Base-by-base conservation (phyloP, 1,140 invertebrate genomes). In the Lasioglossum albipes region DNA sequence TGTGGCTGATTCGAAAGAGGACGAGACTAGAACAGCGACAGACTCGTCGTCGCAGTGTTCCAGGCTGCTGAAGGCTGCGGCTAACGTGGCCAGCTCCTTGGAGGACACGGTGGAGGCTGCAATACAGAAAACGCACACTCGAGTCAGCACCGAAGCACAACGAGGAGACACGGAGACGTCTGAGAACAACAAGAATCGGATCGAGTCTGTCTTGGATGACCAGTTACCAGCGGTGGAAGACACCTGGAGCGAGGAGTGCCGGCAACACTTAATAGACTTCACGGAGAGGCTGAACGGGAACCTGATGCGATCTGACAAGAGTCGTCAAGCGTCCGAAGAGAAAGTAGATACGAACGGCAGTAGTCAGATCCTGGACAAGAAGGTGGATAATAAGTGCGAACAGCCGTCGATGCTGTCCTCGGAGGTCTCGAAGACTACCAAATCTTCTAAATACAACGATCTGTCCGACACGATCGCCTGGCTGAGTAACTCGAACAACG, bases 211-310 rank as follows among this genome's bases (percentile, higher is more conserved):
- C 9, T 41, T 70, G n/a, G 49, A 2, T 42, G 42, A 68, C n/a
- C 78, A 79, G 20, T n/a, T 88, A 0, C 89, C 87, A 2, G 87
- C 84, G 18, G 91, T 92, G 59, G 94, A 94, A 36, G 93, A 93
- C 82, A 92, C 92, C 0, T 96, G 95, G 94, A 94, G 94, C 83
- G 94, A 96, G 88, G 95, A 96, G 79, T 95, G 95, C 71, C 93
- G 94, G 76, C 94, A 95, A 84, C 95, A 97, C 89, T 92, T 97
- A 62, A 95, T 95, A 4, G 96, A 97, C 84, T 97, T 97, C 84
- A 96, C 96, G 1, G 96, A 97, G 87, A 96, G 96, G 88, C 90
- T 96, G 7, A 95, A 94, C 77, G 96, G 96, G 87, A 96, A 96
- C 87, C 91, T 97, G 49, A 93, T 97, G 64, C 94, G 96, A 97